phyloP scores from a whole-genome alignment of 2,888 invertebrate genomes.

The Drosophila tripunctata region DNA sequence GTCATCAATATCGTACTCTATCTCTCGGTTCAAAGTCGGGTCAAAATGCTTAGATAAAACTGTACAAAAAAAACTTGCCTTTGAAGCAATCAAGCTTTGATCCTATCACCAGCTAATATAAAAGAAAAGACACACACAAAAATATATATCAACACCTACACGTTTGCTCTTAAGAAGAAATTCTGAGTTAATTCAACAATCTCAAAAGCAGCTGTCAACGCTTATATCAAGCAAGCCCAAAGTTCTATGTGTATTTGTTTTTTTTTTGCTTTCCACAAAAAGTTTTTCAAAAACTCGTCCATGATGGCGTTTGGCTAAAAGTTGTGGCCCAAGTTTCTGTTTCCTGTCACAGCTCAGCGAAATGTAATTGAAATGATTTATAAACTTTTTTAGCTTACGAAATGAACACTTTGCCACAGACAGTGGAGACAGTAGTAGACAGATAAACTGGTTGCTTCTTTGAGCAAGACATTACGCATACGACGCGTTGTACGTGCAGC shows the following conservation, averaged over 20 bases:
- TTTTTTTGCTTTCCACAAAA: constrained; percentile 43
- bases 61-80: constrained; percentile 1
- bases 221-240: constrained; percentile 21
- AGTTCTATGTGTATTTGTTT: constrained; percentile 39
- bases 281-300: constrained; percentile 43
- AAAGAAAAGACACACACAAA: background rate
- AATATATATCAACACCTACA: constrained; percentile 7
- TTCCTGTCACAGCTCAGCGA: constrained; percentile 72
- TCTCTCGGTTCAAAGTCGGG: constrained; percentile 5
- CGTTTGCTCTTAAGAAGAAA: background rate
- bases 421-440: constrained; percentile 9
- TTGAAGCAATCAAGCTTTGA: constrained; percentile 14
- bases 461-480: constrained; percentile 67
- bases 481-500: constrained; percentile 48
- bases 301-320: constrained; percentile 34
- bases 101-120: constrained; percentile 5
- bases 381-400: constrained; percentile 65
- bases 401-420: constrained; percentile 47
- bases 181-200: constrained; percentile 24
- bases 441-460: constrained; percentile 14
- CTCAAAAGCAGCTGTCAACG: constrained; percentile 47
- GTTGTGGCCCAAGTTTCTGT: constrained; percentile 51
- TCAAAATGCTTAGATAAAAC: constrained; percentile 18
- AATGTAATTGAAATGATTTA: constrained; percentile 77
- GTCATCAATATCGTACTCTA: constrained; percentile 49